Evolutionary conservation across 1,140 invertebrate genomes (phyloP).

Genomic region (Zaprionus lachaisei): DNA sequence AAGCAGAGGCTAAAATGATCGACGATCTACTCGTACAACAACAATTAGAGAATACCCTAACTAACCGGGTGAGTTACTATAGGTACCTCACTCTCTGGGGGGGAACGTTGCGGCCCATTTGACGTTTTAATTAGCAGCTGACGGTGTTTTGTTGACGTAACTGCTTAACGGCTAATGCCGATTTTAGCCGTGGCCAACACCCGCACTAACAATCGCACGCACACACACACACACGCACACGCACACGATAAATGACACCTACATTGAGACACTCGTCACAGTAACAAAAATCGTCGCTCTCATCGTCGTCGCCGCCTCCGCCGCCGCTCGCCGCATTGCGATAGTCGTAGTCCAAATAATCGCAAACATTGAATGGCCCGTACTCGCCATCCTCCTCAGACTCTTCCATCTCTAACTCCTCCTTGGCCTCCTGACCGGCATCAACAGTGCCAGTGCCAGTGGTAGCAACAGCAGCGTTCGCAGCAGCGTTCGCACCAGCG

Average conservation of each 20-base stretch:
- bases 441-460: background rate
- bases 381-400: conserved; percentile 61
- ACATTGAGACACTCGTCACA: conserved; percentile 90
- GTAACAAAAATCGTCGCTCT: conserved; percentile 87
- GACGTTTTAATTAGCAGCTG: conserved; percentile 39
- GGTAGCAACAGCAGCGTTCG: too few species aligned
- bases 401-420: background rate
- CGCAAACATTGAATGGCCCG: conserved; percentile 69
- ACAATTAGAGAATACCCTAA: background rate
- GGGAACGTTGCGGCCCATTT: conserved; percentile 7
- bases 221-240: background rate
- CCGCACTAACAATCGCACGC: background rate
- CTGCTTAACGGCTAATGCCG: conserved; percentile 33
- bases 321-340: conserved; percentile 43
- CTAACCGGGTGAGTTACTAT: background rate
- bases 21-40: background rate
- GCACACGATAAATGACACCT: conserved; percentile 69
- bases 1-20: background rate
- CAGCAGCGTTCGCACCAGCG: background rate
- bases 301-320: conserved; percentile 60
- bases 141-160: conserved; percentile 24
- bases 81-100: background rate
- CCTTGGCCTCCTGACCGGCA: conserved; percentile 27
- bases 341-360: conserved; percentile 58
- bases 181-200: conserved; percentile 18